A percentile compares a stretch with the other conserved stretches of the same genome.
These are phyloP conservation scores for Phataginus tetradactyla DNA, from an alignment of 2,797 vertebrate species.

Conservation along the genomic window DNA sequence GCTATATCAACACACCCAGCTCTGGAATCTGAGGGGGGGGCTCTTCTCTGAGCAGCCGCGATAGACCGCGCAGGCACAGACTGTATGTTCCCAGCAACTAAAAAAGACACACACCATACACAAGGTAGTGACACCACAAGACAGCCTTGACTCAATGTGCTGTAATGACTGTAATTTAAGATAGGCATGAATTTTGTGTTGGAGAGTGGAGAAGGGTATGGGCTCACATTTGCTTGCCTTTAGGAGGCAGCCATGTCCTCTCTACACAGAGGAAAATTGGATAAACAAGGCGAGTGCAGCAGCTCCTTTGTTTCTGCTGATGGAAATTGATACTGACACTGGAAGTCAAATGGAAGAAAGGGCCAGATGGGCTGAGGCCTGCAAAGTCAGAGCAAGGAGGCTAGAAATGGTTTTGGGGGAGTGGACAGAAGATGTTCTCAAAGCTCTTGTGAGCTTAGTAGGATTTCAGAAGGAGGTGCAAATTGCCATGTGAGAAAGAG, in stretches of 20 bases:
- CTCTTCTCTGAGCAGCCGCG: neutral
- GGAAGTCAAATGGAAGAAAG: conserved; percentile 58
- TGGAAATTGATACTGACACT: conserved; percentile 63
- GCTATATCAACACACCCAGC: neutral
- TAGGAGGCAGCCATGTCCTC: conserved; percentile 55
- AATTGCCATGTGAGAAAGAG: neutral
- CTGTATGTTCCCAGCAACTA: neutral
- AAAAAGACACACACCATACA: conserved; percentile 9
- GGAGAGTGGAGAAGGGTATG: neutral
- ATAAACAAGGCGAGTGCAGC: conserved; percentile 69
- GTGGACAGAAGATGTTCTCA: neutral
- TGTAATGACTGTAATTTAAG: conserved; percentile 59
- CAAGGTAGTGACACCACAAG: conserved; percentile 16
- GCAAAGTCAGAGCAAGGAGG: conserved; percentile 14
- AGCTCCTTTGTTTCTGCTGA: conserved; percentile 70
- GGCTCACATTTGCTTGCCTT: neutral
- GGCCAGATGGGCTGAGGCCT: neutral
- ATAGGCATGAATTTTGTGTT: neutral
- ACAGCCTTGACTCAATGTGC: conserved; percentile 9
- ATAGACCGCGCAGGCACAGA: neutral
- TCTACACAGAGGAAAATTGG: conserved; percentile 44
- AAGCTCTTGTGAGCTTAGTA: neutral
- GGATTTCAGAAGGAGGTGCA: conserved; percentile 3
- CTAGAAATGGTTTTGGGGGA: neutral
- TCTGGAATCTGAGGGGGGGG: neutral